Evolutionary conservation across 2,888 invertebrate species (phyloP).

Genomic region (Itoplectis maculator): DNA sequence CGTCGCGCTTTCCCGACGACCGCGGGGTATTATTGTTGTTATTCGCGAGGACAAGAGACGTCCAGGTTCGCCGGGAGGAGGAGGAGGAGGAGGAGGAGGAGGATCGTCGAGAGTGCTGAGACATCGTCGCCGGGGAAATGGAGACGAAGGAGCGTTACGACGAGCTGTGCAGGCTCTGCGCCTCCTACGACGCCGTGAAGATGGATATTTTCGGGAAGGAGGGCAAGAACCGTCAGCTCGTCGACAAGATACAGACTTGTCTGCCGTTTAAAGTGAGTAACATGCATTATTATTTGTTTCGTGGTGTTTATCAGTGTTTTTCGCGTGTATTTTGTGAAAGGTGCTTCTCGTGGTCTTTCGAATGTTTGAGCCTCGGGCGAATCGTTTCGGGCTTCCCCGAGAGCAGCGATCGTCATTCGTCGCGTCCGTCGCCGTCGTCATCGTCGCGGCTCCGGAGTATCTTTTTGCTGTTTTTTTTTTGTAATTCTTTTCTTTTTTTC

Average conservation of each 20-base stretch:
- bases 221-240: conserved; percentile 84
- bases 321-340: too few species aligned
- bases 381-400: neutral
- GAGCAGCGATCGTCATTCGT: conserved; percentile 44
- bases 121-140: conserved; percentile 64
- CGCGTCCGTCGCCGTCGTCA: conserved; percentile 47
- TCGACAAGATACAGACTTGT: conserved; percentile 85
- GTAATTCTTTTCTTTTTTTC: too few species aligned
- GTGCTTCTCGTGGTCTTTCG: neutral
- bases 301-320: neutral
- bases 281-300: neutral
- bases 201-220: conserved; percentile 85
- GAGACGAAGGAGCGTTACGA: conserved; percentile 84
- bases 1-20: too few species aligned
- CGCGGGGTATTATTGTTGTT: too few species aligned
- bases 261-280: conserved; percentile 84
- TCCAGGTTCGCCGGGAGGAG: too few species aligned
- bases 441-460: conserved; percentile 37
- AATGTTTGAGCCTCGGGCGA: neutral
- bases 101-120: too few species aligned
- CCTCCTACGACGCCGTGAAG: conserved; percentile 84
- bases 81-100: too few species aligned
- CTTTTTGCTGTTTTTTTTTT: conserved; percentile 35
- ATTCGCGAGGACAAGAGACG: too few species aligned
- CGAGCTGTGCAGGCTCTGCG: conserved; percentile 85